Evolutionary conservation across 2,113 vertebrate species (phyloP), one percentile per base, ranked within the genome.

Genomic region (Casuarius casuarius): DNA sequence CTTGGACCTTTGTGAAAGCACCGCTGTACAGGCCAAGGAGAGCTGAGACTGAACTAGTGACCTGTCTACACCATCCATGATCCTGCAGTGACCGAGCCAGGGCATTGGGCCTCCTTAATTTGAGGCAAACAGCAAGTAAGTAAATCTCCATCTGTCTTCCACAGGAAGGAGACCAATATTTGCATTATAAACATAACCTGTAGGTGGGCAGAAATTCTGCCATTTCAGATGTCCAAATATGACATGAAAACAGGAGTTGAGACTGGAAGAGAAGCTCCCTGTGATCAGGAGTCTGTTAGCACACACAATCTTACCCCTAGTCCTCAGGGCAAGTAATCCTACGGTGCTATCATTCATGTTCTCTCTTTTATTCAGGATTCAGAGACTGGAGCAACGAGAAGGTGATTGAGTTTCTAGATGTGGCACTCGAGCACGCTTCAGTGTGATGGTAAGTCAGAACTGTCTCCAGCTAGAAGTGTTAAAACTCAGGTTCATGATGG

Each of bases 41-140:
- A 89, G 42, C 25, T 51, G 35, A 35, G 18, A 13, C 38, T 86
- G 75, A 38, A 35, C 58, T 76, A 66, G 56, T 28, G 20, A 42
- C 1, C 0, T n/a, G 48, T 42, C 23, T 11, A 7, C 14, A 5
- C 49, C 40, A 40, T 9, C 52, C 23, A 1, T 52, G 26, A 20
- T 35, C 44, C 25, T 70, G 25, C 25, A 2, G 0, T 18, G n/a
- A 14, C 25, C n/a, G 48, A 58, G 1, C 38, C 31, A 44, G 25
- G 84, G 6, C 21, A 42, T 3, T 2, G 5, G 5, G 4, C 8
- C 33, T 17, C 19, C 22, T 1, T 44, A 48, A 17, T 65, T 56
- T 28, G 0, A 3, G 74, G 42, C 17, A 77, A 59, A 38, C 0
- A 86, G 25, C 23, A 63, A 38, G 17, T 16, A 35, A 48, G 29